Conservation (phyloP, 1,140 invertebrate genomes). For the Steinernema khuongi region DNA sequence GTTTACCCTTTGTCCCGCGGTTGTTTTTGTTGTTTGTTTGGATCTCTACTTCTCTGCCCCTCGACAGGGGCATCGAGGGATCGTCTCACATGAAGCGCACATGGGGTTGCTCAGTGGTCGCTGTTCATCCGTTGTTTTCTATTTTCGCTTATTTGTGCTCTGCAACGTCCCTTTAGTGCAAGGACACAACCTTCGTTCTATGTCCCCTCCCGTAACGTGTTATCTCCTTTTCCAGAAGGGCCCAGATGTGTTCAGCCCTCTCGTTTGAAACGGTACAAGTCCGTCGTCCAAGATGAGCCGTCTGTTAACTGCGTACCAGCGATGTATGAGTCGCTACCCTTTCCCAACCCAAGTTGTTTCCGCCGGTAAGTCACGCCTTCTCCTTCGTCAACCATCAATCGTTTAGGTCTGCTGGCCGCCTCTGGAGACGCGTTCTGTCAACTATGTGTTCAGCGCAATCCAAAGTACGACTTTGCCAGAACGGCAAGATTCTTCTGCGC, state of each 20-base stretch:
- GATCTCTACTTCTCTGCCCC: no score
- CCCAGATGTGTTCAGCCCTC: background rate
- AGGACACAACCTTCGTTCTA: background rate
- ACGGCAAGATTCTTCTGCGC: background rate
- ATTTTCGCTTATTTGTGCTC: slow-evolving; percentile 1
- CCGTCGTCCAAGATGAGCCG: background rate
- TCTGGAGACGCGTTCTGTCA: background rate
- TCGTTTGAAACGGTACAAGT: background rate
- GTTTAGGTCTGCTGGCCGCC: background rate
- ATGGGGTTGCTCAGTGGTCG: background rate
- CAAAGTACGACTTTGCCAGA: background rate
- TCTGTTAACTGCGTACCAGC: background rate
- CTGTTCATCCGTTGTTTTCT: slow-evolving; percentile 1
- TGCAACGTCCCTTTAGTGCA: background rate
- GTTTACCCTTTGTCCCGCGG: no score
- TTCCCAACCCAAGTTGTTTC: background rate
- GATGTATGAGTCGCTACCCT: background rate
- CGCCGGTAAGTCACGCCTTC: background rate
- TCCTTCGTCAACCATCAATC: background rate
- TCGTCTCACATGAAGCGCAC: background rate
- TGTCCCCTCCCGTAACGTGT: background rate
- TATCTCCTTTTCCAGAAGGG: background rate
- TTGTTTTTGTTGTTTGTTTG: no score
- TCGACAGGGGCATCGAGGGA: no score
- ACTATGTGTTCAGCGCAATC: background rate